A percentile compares a stretch with the other conserved stretches of the same genome.
phyloP scores from a whole-genome alignment of 2,888 invertebrate genomes.

The Dryadula phaetusa region DNA sequence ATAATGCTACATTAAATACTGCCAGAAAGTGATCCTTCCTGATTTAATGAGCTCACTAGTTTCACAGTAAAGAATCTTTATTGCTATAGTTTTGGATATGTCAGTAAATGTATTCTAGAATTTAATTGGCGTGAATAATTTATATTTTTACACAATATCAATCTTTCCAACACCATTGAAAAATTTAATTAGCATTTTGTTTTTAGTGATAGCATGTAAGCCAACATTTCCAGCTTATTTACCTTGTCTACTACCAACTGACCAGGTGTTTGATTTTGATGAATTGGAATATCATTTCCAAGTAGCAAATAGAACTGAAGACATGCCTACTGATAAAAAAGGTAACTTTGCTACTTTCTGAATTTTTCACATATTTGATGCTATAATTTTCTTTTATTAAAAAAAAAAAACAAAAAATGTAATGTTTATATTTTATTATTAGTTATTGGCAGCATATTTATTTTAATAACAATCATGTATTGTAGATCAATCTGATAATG shows the following conservation, averaged over 20 bases:
- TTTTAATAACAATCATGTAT: constrained; percentile 24
- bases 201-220: constrained; percentile 94
- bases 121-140: too few relatives aligned
- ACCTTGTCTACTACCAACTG: constrained; percentile 94
- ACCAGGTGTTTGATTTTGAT: constrained; percentile 97
- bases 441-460: not conserved
- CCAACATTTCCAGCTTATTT: constrained; percentile 93
- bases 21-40: too few relatives aligned
- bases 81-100: too few relatives aligned
- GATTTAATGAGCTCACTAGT: too few relatives aligned
- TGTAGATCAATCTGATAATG: constrained; percentile 78
- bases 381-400: not conserved
- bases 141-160: not conserved
- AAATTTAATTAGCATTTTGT: not conserved
- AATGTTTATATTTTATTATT: not conserved
- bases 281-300: constrained; percentile 90
- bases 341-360: constrained; percentile 51
- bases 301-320: constrained; percentile 86
- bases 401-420: not conserved
- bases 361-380: not conserved
- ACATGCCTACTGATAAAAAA: constrained; percentile 84
- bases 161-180: not conserved
- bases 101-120: too few relatives aligned
- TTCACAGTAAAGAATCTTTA: too few relatives aligned
- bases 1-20: too few relatives aligned